Conservation (phyloP, 2,113 vertebrate species). For the Elanus axillaris region DNA sequence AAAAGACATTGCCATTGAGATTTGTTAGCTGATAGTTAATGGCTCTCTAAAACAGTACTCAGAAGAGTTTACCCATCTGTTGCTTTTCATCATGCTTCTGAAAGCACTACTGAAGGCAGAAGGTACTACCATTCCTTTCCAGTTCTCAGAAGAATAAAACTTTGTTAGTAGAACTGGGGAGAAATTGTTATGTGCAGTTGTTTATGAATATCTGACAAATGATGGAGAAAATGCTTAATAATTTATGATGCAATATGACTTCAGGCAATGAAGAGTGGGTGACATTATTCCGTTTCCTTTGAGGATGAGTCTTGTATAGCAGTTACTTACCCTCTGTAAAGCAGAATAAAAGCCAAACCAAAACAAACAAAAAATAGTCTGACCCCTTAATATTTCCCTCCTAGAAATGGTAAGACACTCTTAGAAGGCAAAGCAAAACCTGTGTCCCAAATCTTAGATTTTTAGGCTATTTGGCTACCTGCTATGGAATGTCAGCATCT, state of each 20-base stretch:
- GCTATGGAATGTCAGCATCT: not conserved
- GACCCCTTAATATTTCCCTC: not conserved
- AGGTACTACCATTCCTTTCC: not conserved
- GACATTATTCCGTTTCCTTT: not conserved
- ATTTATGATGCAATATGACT: not conserved
- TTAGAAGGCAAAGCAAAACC: not conserved
- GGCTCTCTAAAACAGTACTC: not conserved
- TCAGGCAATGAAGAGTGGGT: not conserved
- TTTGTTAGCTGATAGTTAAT: not conserved
- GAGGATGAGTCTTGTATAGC: not conserved
- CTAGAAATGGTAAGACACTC: not conserved
- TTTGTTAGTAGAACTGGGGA: not conserved
- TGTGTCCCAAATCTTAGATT: not conserved
- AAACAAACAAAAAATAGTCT: not conserved
- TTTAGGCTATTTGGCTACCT: not conserved
- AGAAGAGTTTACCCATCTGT: not conserved
- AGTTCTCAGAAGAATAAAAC: not conserved
- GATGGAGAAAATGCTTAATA: not conserved
- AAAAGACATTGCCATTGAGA: not conserved
- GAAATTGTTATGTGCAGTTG: not conserved
- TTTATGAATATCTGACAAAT: not conserved
- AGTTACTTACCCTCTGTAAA: not conserved
- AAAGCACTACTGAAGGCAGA: not conserved
- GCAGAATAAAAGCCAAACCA: not conserved
- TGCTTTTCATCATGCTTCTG: not conserved